Evolutionary conservation across 2,113 vertebrate species (phyloP).

Genomic region (Micromys minutus): DNA sequence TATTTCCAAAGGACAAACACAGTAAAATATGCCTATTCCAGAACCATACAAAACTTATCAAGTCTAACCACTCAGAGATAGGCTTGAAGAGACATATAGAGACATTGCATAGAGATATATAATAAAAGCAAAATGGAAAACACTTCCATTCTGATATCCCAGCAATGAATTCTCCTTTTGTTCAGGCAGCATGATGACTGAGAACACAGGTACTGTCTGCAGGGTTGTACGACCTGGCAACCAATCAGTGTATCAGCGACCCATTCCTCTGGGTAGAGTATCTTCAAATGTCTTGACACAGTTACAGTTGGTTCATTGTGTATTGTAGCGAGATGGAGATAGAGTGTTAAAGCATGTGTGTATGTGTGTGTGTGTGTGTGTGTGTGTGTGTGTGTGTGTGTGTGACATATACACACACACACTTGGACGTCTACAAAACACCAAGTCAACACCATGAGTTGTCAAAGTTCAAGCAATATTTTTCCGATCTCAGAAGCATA

Average conservation of each 20-base stretch:
- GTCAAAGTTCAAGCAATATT: background rate
- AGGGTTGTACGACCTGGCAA: background rate
- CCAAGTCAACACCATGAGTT: background rate
- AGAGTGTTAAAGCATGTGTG: background rate
- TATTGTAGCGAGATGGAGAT: background rate
- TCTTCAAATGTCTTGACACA: conserved; percentile 14
- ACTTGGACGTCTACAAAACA: background rate
- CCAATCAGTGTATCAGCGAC: background rate
- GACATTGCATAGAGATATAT: background rate
- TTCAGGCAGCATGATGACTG: background rate
- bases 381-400: no score
- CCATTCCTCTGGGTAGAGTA: background rate
- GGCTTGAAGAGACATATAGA: no score
- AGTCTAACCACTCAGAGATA: background rate
- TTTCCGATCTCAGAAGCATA: background rate
- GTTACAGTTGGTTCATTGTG: background rate
- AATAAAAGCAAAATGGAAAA: background rate
- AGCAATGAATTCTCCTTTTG: background rate
- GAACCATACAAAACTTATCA: conserved; percentile 23
- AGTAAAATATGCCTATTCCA: conserved; percentile 40
- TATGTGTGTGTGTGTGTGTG: accelerated
- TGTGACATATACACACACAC: background rate
- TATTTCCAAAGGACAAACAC: conserved; percentile 56
- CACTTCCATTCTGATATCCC: background rate
- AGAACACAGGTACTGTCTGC: background rate